Evolutionary conservation across 2,113 vertebrate genomes (phyloP).

Genomic region (Ceratotherium simum): DNA sequence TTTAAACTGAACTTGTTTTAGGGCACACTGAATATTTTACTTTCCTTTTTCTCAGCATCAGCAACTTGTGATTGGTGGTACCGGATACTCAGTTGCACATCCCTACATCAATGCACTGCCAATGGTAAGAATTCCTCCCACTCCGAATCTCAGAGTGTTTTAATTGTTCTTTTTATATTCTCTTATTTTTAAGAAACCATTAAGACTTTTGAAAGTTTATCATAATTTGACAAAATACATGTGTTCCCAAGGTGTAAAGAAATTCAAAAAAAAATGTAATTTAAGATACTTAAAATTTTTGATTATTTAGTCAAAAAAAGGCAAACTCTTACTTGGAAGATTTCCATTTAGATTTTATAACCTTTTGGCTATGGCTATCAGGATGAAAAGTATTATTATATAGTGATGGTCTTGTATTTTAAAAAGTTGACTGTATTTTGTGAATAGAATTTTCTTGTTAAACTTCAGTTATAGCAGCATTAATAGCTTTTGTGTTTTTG

Average conservation of each 20-base stretch:
- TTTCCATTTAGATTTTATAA: not conserved
- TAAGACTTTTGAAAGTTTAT: not conserved
- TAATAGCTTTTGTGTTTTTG: not conserved
- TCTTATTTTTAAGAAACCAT: not conserved
- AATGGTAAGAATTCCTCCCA: slow-evolving; percentile 85
- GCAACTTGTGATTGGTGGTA: slow-evolving; percentile 83
- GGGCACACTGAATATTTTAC: slow-evolving; percentile 67
- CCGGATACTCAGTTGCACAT: slow-evolving; percentile 82
- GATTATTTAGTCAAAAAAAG: not conserved
- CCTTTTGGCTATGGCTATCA: not conserved
- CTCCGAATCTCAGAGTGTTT: not conserved
- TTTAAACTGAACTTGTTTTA: slow-evolving; percentile 52
- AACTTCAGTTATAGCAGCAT: not conserved
- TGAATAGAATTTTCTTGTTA: slow-evolving; percentile 11
- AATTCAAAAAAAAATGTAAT: not conserved
- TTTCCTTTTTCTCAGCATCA: slow-evolving; percentile 80
- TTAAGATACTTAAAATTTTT: slow-evolving; percentile 22
- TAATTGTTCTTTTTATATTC: not conserved
- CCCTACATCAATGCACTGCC: slow-evolving; percentile 91
- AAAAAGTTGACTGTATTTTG: not conserved
- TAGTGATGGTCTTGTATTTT: not conserved
- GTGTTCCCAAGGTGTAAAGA: not conserved
- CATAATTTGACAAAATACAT: slow-evolving; percentile 1
- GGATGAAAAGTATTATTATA: not conserved
- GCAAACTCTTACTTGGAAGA: not conserved